These are phyloP conservation scores for Saturnia pavonia DNA, from an alignment of 2,888 invertebrate genomes.

Conservation along the genomic window DNA sequence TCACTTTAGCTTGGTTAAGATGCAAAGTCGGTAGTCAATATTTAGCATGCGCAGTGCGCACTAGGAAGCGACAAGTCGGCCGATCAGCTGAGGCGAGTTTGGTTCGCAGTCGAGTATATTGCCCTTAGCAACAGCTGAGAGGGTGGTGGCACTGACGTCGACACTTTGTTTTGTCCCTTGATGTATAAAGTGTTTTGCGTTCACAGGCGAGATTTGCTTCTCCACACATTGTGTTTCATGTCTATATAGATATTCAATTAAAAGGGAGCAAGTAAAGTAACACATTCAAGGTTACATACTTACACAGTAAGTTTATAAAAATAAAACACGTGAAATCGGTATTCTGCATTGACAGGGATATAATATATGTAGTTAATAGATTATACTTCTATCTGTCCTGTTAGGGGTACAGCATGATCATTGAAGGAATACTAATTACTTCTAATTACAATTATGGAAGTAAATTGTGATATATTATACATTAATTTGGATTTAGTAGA, in stretches of 20 bases:
- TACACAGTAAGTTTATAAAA: too few relatives aligned
- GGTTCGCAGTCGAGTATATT: neutral
- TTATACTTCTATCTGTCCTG: too few relatives aligned
- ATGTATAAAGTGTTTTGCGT: conserved; percentile 1
- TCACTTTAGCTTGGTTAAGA: neutral
- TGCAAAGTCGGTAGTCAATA: neutral
- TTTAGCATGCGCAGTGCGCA: conserved; percentile 7
- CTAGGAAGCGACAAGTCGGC: neutral
- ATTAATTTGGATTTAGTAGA: too few relatives aligned
- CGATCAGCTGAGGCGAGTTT: conserved; percentile 4
- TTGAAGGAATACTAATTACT: neutral
- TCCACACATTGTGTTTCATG: neutral
- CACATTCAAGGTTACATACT: neutral
- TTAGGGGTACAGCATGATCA: too few relatives aligned
- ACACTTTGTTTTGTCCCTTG: neutral
- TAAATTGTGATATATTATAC: too few relatives aligned
- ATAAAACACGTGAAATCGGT: too few relatives aligned
- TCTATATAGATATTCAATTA: neutral
- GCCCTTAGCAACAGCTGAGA: conserved; percentile 8
- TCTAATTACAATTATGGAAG: too few relatives aligned
- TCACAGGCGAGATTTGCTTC: neutral
- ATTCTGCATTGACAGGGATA: too few relatives aligned
- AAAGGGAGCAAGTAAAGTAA: neutral
- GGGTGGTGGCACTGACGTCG: neutral
- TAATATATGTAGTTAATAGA: too few relatives aligned